phyloP scores from a whole-genome alignment of 2,888 invertebrate species.

The Bruchidius siliquastri region DNA sequence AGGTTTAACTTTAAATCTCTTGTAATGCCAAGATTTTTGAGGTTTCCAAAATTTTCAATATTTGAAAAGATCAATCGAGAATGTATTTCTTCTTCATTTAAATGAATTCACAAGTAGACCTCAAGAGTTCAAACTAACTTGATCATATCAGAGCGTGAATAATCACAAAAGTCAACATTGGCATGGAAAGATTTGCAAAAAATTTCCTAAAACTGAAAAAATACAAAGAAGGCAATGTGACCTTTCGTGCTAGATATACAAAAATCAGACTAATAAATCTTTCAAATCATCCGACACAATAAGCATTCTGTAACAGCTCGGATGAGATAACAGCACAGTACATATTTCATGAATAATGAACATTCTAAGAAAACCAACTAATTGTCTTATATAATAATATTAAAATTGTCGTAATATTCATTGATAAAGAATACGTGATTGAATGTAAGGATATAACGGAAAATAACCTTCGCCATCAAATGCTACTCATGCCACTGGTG shows the following conservation, averaged over 20 bases:
- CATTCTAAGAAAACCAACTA: neutral
- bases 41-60: too few species aligned
- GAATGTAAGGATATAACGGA: neutral
- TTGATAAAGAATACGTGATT: neutral
- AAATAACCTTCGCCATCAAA: neutral
- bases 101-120: too few species aligned
- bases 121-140: too few species aligned
- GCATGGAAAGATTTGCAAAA: neutral
- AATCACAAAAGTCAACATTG: too few species aligned
- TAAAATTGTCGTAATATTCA: neutral
- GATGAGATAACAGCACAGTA: neutral
- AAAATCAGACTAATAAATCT: neutral
- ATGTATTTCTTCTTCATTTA: too few species aligned
- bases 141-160: too few species aligned
- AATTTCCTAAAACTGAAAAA: neutral
- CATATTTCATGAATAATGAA: neutral
- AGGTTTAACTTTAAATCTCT: too few species aligned
- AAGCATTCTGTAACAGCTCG: neutral
- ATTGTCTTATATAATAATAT: neutral
- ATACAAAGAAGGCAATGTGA: neutral
- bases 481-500: neutral
- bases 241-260: neutral
- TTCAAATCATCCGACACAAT: neutral
- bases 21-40: too few species aligned
- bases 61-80: too few species aligned